A percentile compares a stretch with the other conserved stretches of the same genome.
Evolutionary conservation across 1,140 invertebrate genomes (phyloP).

Genomic region (Drosophila sulfurigaster): DNA sequence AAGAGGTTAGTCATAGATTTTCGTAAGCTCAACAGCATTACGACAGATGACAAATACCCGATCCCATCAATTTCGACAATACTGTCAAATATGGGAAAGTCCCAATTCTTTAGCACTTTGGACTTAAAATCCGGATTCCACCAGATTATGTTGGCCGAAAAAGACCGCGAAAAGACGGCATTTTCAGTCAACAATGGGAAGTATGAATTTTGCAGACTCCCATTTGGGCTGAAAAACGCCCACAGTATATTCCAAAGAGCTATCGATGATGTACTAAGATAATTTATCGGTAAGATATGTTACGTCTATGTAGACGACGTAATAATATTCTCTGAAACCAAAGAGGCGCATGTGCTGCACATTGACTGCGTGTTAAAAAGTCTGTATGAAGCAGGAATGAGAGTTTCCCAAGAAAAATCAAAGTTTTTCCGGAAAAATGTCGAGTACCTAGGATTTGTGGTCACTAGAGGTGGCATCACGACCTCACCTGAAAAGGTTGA

Average conservation of each 20-base stretch:
- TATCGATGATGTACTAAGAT: conserved; percentile 11
- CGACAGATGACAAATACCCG: too few relatives aligned
- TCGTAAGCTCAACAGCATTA: too few relatives aligned
- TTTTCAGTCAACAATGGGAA: conserved; percentile 6
- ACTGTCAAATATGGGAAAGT: too few relatives aligned
- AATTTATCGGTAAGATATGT: conserved; percentile 23
- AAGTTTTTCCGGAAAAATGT: conserved; percentile 24
- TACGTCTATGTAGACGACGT: conserved; percentile 27
- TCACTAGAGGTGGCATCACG: conserved; percentile 1
- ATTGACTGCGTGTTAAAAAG: conserved; percentile 19
- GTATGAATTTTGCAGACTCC: conserved; percentile 11
- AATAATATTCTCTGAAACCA: conserved; percentile 24
- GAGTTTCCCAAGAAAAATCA: conserved; percentile 15
- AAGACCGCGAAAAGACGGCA: conserved; percentile 8
- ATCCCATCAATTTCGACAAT: too few relatives aligned
- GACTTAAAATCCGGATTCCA: conserved; percentile 1
- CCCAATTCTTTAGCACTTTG: too few relatives aligned
- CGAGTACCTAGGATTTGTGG: conserved; percentile 20
- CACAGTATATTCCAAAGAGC: neutral
- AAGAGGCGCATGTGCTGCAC: conserved; percentile 11
- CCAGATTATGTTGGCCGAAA: neutral
- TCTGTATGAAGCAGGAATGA: conserved; percentile 23
- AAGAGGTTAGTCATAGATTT: too few relatives aligned
- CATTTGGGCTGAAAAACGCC: neutral
- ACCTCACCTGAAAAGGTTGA: conserved; percentile 24